These are phyloP conservation scores for Asobara japonica DNA, from an alignment of 1,140 invertebrate species.

Conservation along the genomic window DNA sequence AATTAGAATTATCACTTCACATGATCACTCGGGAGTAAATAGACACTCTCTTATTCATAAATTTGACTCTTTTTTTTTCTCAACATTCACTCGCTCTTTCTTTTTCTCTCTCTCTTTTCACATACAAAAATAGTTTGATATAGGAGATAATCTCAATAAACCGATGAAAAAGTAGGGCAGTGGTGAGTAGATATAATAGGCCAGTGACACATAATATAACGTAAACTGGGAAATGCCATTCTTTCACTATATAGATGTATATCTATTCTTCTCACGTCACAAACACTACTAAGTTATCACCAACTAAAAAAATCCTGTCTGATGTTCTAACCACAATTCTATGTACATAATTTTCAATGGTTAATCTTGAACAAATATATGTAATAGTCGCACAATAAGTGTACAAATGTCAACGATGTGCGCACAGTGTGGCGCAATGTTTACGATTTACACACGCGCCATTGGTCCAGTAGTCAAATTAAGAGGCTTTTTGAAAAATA, in stretches of 20 bases:
- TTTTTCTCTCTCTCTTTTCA: neutral
- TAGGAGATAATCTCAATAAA: too few species aligned
- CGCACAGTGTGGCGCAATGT: conserved; percentile 12
- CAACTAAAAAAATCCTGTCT: neutral
- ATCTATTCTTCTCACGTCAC: neutral
- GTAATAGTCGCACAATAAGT: neutral
- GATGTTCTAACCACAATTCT: neutral
- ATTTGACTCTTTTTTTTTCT: too few species aligned
- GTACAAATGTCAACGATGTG: neutral
- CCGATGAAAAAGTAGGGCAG: neutral
- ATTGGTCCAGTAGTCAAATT: conserved; percentile 6
- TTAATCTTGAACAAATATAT: neutral
- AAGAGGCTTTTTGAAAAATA: neutral
- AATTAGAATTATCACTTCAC: neutral
- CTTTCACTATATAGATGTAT: too few species aligned
- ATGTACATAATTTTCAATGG: neutral
- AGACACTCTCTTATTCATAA: neutral
- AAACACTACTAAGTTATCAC: neutral
- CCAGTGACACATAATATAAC: too few species aligned
- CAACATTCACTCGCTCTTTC: neutral
- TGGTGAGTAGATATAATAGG: too few species aligned
- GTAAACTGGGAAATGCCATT: too few species aligned
- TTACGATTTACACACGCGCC: neutral
- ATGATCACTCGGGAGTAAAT: neutral
- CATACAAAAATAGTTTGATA: too few species aligned